These are phyloP conservation scores for Drosophila neotestacea DNA, from an alignment of 2,888 invertebrate genomes.

Conservation along the genomic window DNA sequence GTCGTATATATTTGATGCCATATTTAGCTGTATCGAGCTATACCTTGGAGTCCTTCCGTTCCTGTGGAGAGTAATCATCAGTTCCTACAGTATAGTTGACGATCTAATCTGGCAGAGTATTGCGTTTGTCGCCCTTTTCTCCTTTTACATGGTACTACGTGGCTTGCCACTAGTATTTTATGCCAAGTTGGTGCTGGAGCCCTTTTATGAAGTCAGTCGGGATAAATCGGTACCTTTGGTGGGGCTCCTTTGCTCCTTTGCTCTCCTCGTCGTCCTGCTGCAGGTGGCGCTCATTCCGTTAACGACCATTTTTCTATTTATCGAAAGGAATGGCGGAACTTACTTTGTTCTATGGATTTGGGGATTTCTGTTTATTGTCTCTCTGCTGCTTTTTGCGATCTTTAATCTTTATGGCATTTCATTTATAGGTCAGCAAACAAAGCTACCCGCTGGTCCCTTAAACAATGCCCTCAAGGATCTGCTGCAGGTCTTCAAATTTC, in stretches of 20 bases:
- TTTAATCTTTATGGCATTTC: slow-evolving; percentile 32
- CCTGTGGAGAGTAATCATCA: slow-evolving; percentile 44
- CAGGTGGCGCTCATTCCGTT: slow-evolving; percentile 57
- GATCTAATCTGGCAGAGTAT: slow-evolving; percentile 59
- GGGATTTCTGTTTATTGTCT: slow-evolving; percentile 24
- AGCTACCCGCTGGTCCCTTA: slow-evolving; percentile 15
- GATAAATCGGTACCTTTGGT: slow-evolving; percentile 46
- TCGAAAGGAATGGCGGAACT: slow-evolving; percentile 27
- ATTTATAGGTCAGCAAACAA: slow-evolving; percentile 37
- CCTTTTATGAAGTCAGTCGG: slow-evolving; percentile 25
- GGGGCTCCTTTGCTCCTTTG: slow-evolving; percentile 50
- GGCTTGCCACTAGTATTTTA: slow-evolving; percentile 51
- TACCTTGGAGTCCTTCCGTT: slow-evolving; percentile 34
- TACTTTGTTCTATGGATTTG: slow-evolving; percentile 52
- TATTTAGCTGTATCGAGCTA: slow-evolving; percentile 57
- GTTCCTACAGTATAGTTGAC: slow-evolving; percentile 30
- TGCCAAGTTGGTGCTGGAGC: slow-evolving; percentile 46
- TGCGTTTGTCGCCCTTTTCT: slow-evolving; percentile 42
- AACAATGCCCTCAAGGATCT: slow-evolving; percentile 5
- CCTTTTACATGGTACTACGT: slow-evolving; percentile 52
- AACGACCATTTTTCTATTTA: slow-evolving; percentile 42
- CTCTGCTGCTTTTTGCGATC: neutral
- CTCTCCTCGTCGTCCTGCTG: slow-evolving; percentile 48
- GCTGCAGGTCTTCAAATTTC: slow-evolving; percentile 20
- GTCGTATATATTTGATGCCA: slow-evolving; percentile 28